These are phyloP conservation scores for Andrena minutula DNA, from an alignment of 2,888 invertebrate genomes.

Conservation along the genomic window DNA sequence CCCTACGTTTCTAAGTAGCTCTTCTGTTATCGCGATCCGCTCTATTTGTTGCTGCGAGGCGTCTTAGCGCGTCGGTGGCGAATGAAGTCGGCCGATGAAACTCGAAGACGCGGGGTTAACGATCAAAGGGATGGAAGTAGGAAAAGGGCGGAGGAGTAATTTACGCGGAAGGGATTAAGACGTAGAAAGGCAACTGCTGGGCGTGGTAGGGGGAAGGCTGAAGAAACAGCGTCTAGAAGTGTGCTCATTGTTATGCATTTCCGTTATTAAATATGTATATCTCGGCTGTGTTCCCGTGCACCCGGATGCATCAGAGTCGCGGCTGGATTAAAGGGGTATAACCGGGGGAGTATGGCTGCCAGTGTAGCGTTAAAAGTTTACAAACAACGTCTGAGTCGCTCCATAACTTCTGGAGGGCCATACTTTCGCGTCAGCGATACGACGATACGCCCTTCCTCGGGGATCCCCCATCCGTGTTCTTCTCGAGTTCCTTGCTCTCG, in stretches of 20 bases:
- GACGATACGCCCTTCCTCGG: slow-evolving; percentile 12
- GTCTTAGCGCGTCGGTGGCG: slow-evolving; percentile 6
- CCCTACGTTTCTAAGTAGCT: no score
- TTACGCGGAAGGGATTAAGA: slow-evolving; percentile 40
- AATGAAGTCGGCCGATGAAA: slow-evolving; percentile 18
- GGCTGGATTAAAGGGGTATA: slow-evolving; percentile 63
- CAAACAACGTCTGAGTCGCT: slow-evolving; percentile 44
- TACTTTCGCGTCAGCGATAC: slow-evolving; percentile 39
- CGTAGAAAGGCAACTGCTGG: slow-evolving; percentile 3
- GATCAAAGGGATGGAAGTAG: slow-evolving; percentile 10
- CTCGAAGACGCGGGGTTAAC: slow-evolving; percentile 5
- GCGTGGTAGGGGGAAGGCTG: slow-evolving; percentile 6
- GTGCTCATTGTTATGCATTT: slow-evolving; percentile 71
- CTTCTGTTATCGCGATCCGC: not conserved
- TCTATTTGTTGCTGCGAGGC: not conserved
- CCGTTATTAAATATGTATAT: slow-evolving; percentile 69
- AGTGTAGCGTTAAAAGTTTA: slow-evolving; percentile 60
- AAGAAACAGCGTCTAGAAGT: slow-evolving; percentile 53
- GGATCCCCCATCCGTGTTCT: not conserved
- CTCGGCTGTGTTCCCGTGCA: slow-evolving; percentile 36
- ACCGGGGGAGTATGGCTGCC: slow-evolving; percentile 36
- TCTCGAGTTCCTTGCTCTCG: not conserved
- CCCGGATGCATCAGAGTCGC: slow-evolving; percentile 43
- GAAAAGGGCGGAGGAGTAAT: slow-evolving; percentile 30
- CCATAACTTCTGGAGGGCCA: slow-evolving; percentile 37